Evolutionary conservation across 2,888 invertebrate genomes (phyloP), one percentile per base, ranked within the genome.

Genomic region (Nomada goodeniana): DNA sequence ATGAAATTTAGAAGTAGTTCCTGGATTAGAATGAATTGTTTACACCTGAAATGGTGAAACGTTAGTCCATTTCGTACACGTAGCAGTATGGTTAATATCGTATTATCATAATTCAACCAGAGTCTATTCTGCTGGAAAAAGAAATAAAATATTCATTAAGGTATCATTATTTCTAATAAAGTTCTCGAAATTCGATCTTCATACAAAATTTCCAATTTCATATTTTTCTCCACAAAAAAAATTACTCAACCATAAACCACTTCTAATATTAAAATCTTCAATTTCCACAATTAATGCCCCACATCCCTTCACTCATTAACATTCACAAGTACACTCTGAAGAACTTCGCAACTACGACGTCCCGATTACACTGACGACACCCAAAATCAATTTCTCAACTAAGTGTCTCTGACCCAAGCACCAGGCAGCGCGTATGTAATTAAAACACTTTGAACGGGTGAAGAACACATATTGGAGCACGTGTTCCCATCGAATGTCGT

Each of bases 361-460:
- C 18, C 53, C 15, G 29, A 50, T 26, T 13, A 7, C 13, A 42
- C 20, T 9, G 47, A 59, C 60, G 4, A 4, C 23, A 23, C 20
- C n/a, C 18, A 68, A 67, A 63, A 80, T 80, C 80, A 73, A 72
- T 80, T 72, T 57, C 60, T 11, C 20, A 0, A 3, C 18, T 55
- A 57, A 80, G 80, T 63, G 36, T 80, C 13, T 80, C 65, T 23
- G 23, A 3, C 13, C 42, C 23, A 18, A 55, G 29, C 20, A 18
- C 29, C 26, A 20, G 26, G 29, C 80, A 57, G 3, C 61, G 18
- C 29, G 55, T 77, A 44, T 50, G 50, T 67, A 72, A 57, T 72
- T 72, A 72, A 7, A 20, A 23, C 80, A 57, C 42, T 50, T 29
- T 57, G 26, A 44, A 18, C 18, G 71, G 2, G 29, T 26, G 73